Evolutionary conservation across 2,113 vertebrate genomes (phyloP).

Genomic region (Albula glossodonta): DNA sequence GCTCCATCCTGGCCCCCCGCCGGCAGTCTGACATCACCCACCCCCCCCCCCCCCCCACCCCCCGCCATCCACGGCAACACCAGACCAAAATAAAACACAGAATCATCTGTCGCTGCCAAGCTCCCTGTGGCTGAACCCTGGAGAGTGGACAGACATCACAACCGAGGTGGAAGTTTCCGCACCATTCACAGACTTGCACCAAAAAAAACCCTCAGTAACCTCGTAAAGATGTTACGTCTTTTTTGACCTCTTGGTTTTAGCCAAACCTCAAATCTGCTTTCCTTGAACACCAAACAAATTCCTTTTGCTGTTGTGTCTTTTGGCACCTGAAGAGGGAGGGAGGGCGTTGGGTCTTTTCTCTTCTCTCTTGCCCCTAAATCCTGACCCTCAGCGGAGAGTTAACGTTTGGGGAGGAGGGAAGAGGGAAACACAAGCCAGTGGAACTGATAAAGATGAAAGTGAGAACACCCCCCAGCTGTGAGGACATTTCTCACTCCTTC

Average conservation of each 20-base stretch:
- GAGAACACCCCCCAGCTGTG: neutral
- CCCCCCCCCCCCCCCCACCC: conserved; percentile 48
- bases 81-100: conserved; percentile 53
- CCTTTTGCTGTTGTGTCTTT: neutral
- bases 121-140: neutral
- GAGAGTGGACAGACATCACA: neutral
- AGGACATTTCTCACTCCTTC: neutral
- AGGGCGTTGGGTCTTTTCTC: neutral
- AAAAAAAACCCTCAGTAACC: too few species aligned
- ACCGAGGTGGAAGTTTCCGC: neutral
- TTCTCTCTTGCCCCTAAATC: neutral
- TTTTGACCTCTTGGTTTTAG: neutral
- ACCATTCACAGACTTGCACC: neutral
- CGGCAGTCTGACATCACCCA: conserved; percentile 61
- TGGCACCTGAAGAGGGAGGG: too few species aligned
- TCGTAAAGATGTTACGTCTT: too few species aligned
- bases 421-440: neutral
- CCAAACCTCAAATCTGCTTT: neutral
- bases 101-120: conserved; percentile 23
- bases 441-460: neutral
- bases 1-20: conserved; percentile 47
- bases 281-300: neutral
- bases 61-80: conserved; percentile 53
- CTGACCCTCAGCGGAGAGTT: neutral
- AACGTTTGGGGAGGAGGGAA: neutral